A percentile compares a stretch with the other conserved stretches of the same genome.
These are phyloP conservation scores for Tamias sibiricus DNA, from an alignment of 2,113 vertebrate genomes.

Conservation along the genomic window DNA sequence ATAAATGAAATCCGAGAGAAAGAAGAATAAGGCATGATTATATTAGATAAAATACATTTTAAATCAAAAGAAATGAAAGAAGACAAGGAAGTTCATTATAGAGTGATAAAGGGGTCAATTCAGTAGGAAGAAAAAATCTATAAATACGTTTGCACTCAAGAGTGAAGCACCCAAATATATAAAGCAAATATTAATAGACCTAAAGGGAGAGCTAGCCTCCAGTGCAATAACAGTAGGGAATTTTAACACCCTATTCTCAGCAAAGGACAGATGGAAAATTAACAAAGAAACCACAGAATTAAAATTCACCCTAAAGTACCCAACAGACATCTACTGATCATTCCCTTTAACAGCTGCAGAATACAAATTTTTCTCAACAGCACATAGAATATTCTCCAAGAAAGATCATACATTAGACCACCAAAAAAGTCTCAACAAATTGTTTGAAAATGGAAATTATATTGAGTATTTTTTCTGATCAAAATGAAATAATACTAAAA, in stretches of 20 bases:
- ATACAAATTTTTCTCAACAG: too few relatives aligned
- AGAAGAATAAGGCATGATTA: not conserved
- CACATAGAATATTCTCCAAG: not conserved
- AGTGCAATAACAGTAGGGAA: not conserved
- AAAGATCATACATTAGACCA: not conserved
- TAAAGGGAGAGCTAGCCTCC: not conserved
- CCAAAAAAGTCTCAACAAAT: not conserved
- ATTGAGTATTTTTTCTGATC: too few relatives aligned
- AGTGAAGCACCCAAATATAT: not conserved
- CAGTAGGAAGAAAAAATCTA: not conserved
- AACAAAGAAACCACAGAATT: not conserved
- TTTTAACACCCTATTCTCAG: not conserved
- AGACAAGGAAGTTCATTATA: not conserved
- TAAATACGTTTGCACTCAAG: not conserved
- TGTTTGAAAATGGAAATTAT: too few relatives aligned
- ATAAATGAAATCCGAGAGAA: not conserved
- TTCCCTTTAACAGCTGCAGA: not conserved
- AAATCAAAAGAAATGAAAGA: not conserved
- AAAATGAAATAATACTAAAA: too few relatives aligned
- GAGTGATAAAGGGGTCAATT: not conserved
- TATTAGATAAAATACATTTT: not conserved
- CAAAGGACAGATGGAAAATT: not conserved
- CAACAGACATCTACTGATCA: not conserved
- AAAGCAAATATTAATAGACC: not conserved
- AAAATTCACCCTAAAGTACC: not conserved